These are phyloP conservation scores for Raja brachyura DNA, from an alignment of 2,113 vertebrate species.

Conservation along the genomic window DNA sequence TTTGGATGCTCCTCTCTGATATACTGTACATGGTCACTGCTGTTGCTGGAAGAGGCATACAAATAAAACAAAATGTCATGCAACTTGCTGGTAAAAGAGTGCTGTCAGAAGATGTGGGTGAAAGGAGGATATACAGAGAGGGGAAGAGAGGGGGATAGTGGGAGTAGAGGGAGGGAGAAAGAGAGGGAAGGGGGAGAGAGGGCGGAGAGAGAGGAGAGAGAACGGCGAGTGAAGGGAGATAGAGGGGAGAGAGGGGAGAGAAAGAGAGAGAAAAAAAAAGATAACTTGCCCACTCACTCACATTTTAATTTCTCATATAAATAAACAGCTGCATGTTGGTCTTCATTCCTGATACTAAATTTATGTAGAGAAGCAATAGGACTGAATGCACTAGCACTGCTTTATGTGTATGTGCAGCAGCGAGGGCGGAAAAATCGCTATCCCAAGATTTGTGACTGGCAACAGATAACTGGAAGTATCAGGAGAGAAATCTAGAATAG, in stretches of 20 bases:
- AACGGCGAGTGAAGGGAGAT: not conserved
- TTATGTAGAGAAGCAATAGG: no score
- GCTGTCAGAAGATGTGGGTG: not conserved
- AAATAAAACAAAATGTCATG: not conserved
- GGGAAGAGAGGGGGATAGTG: not conserved
- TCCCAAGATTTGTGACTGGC: not conserved
- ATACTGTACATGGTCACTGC: not conserved
- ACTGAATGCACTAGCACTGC: not conserved
- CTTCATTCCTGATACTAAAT: no score
- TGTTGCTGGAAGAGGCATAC: not conserved
- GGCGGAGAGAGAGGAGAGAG: not conserved
- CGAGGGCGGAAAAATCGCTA: not conserved
- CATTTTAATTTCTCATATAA: no score
- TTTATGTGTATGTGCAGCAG: not conserved
- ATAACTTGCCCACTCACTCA: no score
- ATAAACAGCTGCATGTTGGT: no score
- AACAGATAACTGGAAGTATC: not conserved
- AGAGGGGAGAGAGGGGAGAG: not conserved
- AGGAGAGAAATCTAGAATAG: not conserved
- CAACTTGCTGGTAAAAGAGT: no score
- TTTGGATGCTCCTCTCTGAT: not conserved
- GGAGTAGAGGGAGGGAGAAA: not conserved
- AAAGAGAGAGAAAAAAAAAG: no score
- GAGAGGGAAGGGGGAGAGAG: not conserved
- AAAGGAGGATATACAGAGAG: no score